Conservation (phyloP, 2,113 vertebrate genomes). For the Donacobius atricapilla region DNA sequence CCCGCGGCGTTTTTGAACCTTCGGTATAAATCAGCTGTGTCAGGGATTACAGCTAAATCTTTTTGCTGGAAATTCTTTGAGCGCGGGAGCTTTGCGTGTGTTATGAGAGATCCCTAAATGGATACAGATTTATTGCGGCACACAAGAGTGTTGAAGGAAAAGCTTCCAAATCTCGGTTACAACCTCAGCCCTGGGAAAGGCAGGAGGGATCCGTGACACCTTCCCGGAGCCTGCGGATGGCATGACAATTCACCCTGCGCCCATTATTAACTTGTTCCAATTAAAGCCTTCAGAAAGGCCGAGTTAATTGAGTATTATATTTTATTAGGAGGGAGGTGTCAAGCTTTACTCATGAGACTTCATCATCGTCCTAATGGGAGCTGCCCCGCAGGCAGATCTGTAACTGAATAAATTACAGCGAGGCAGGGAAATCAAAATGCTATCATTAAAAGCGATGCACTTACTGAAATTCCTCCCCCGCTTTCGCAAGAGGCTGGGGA, state of each 20-base stretch:
- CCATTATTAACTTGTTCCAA: constrained; percentile 67
- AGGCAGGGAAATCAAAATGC: constrained; percentile 41
- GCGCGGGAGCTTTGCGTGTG: constrained; percentile 55
- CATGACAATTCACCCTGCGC: constrained; percentile 48
- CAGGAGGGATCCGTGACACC: constrained; percentile 32
- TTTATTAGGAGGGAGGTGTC: constrained; percentile 70
- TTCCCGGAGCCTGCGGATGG: constrained; percentile 21
- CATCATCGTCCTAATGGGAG: constrained; percentile 59
- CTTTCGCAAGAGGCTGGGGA: constrained; percentile 48
- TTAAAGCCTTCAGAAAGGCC: constrained; percentile 62
- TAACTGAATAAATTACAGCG: constrained; percentile 49
- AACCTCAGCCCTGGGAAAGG: constrained; percentile 5
- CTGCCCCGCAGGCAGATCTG: constrained; percentile 28
- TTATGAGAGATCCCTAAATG: constrained; percentile 60
- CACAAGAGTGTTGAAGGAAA: constrained; percentile 61
- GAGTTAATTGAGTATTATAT: constrained; percentile 64
- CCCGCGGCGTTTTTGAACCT: constrained; percentile 35
- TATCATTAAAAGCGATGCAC: constrained; percentile 39
- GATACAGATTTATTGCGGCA: constrained; percentile 63
- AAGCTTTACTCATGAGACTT: constrained; percentile 63
- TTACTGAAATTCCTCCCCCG: constrained; percentile 52
- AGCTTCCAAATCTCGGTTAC: constrained; percentile 35
- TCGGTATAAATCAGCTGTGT: constrained; percentile 62
- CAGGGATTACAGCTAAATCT: constrained; percentile 67
- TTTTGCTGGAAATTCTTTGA: constrained; percentile 59